Evolutionary conservation across 2,113 vertebrate genomes (phyloP).

Genomic region (Thymallus thymallus): DNA sequence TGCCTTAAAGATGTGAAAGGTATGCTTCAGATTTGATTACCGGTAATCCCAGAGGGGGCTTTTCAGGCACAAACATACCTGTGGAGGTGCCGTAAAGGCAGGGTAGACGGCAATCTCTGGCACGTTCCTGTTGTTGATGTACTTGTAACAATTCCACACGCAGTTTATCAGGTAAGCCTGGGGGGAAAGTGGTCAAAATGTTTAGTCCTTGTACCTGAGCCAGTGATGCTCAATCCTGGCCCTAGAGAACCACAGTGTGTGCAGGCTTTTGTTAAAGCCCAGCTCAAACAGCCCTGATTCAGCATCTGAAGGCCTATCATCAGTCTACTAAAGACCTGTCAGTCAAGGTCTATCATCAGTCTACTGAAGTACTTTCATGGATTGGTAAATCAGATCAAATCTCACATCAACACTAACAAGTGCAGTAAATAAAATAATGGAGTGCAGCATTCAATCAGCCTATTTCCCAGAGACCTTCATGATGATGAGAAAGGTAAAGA

Average conservation of each 20-base stretch:
- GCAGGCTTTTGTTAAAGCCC: no score
- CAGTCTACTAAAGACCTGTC: no score
- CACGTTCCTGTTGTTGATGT: constrained; percentile 90
- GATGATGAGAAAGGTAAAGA: constrained; percentile 89
- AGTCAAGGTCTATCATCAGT: no score
- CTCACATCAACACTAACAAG: no score
- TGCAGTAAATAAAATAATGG: constrained; percentile 55
- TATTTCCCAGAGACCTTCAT: constrained; percentile 77
- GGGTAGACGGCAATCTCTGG: constrained; percentile 92
- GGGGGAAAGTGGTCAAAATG: constrained; percentile 23
- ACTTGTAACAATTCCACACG: constrained; percentile 99
- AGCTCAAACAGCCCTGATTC: no score
- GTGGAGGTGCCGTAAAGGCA: constrained; percentile 89
- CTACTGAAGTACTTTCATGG: no score
- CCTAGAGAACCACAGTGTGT: not conserved
- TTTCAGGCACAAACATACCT: constrained; percentile 72
- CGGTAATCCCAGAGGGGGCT: not conserved
- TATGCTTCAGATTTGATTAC: not conserved
- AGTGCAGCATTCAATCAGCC: constrained; percentile 80
- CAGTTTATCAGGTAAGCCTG: constrained; percentile 98
- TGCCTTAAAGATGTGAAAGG: constrained; percentile 13
- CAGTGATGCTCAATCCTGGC: not conserved
- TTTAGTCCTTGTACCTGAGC: not conserved
- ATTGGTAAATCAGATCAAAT: no score
- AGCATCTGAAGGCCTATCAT: no score